Evolutionary conservation across 2,113 vertebrate species (phyloP).

Genomic region (Protomyctophum bolini): DNA sequence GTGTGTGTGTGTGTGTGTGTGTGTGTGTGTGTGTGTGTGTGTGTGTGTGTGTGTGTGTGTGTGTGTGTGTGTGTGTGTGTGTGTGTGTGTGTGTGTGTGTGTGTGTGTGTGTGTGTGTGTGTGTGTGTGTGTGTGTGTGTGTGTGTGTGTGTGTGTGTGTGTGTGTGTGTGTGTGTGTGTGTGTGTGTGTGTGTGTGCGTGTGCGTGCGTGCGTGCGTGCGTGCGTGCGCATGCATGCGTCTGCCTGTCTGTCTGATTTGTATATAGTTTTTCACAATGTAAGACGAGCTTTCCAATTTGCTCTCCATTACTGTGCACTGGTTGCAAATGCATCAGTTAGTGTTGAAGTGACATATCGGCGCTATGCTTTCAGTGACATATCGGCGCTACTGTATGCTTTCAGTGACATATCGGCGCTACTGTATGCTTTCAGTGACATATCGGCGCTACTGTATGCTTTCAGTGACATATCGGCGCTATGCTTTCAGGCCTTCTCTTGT

Average conservation of each 20-base stretch:
- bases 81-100: no score
- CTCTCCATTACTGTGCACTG: constrained; percentile 7
- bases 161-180: no score
- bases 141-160: neutral
- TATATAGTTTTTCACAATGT: neutral
- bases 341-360: constrained; percentile 44
- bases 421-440: no score
- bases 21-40: no score
- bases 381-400: constrained; percentile 45
- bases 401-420: constrained; percentile 11
- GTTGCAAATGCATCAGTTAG: constrained; percentile 27
- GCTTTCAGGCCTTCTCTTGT: constrained; percentile 30
- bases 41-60: neutral
- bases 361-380: constrained; percentile 45
- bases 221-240: rapidly evolving
- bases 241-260: neutral
- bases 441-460: no score
- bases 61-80: no score
- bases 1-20: no score
- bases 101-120: no score
- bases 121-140: no score
- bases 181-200: no score
- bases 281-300: constrained; percentile 19
- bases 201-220: no score
- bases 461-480: no score